Base-by-base conservation (phyloP, 2,888 invertebrate species). In the Polydrusus tereticollis region DNA sequence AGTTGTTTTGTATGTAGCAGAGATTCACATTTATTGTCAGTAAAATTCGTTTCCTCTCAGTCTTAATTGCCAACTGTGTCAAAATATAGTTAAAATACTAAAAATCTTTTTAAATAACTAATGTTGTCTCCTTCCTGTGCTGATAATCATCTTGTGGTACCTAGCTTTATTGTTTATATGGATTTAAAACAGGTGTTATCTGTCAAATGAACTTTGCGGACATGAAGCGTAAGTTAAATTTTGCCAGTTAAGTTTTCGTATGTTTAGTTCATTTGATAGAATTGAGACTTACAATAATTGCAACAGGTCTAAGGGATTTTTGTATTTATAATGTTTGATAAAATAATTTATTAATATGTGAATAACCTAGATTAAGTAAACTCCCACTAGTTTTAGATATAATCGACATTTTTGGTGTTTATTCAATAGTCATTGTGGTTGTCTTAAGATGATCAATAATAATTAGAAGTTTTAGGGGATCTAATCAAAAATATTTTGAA, bases 301-400 rank as follows among this genome's bases (percentile, higher is more conserved):
- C 81, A 80, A 82, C 82, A 83, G 83, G 84, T 83, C 82, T 76
- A 80, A 81, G 80, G 83, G 83, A 81, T 82, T 83, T 82, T 78
- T 80, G 80, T 81, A 82, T 80, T 82, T 82, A 81, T 78, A 81
- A 78, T 80, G 79, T 82, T 82, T 65, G 74, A 77, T 81, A 80
- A 78, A 80, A 80, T 79, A 78, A 80, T 81, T 80, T 81, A 80
- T 78, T 82, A 82, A 82, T 81, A 84, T 84, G 82, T 84, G 82
- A 84, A 80, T 84, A 83, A 84, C 80, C 78, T 84, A 85, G 83
- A 80, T 78, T 84, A 83, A 83, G 82, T 82, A 82, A 80, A 73
- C 77, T 41, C 66, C 52, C 71, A 72, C 69, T 75, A 69, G 72
- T 64, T 64, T 62, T 74, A 74, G 68, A 62, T 50, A 43, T 33